Evolutionary conservation across 1,140 invertebrate species (phyloP), one percentile per base, ranked within the genome.

Genomic region (Phthorimaea operculella): DNA sequence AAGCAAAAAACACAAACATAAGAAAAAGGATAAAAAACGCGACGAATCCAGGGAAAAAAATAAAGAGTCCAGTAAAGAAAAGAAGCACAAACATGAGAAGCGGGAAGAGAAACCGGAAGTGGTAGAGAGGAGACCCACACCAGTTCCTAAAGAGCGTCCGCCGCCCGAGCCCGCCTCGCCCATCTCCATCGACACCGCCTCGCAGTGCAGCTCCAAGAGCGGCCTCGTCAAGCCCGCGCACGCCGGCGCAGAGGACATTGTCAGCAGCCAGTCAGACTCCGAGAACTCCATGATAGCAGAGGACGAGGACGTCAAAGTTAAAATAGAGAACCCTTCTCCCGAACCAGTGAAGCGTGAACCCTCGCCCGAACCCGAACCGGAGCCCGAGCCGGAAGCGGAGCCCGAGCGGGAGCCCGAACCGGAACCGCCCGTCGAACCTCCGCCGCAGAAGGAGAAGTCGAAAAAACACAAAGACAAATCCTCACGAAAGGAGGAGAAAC

Each of bases 41-140:
- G 85, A 87, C 78, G 81, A 84, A 64, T 85, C 78, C 50, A 83
- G 83, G 63, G 85, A 88, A 60, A 86, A 88, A 70, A 84, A 85
- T 60, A 88, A 87, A 71, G 87, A 88, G 54, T 79, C 85, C 5
- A 80, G 68, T 62, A 83, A 87, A 54, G 87, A 89, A 62, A 90
- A 88, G 62, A 89, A 89, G 66, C 88, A 88, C 60, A 90, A 89
- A 64, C 87, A 87, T 70, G 88, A 89, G 8, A 89, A 89, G 62
- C 73, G 76, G 52, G 51, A 70, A 57, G 77, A 87, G 71, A 74
- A 82, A 79, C 61, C 72, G 53, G 83, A 87, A 58, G 58, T 79
- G 33, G 59, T 79, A 49, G 74, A 81, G 57, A 72, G 70, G 10
- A 81, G 79, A 57, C 74, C 76, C 54, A 84, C 82, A 4, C 72